Base-by-base conservation (phyloP, 1,140 invertebrate genomes). In the Eueides isabella region DNA sequence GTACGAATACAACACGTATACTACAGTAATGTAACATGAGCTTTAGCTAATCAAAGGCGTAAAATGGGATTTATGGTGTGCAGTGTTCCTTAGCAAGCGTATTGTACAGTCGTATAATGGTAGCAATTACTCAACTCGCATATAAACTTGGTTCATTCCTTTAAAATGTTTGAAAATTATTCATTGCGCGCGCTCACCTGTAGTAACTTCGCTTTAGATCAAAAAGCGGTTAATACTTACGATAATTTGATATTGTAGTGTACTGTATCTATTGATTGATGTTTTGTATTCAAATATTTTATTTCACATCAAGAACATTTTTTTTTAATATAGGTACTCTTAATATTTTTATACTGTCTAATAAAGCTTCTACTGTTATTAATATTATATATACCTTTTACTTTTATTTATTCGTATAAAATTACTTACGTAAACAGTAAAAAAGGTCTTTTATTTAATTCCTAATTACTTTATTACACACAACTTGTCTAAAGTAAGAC, bases 1-100 rank as follows among this genome's bases (percentile, higher is more conserved):
- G 82, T 86, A 86, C 85, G 83, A 84, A 84, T 80, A 84, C 78
- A 80, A 72, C 79, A 83, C 83, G 9, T 1, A 16, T 19, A 16
- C 16, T 19, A 19, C 9, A 44, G 83, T 80, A 80, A 76, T 78
- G 91, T 85, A 92, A 92, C 87, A 73, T 76, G 89, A 91, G 86
- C 79, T 75, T 67, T 71, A 78, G 84, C 87, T 90, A 91, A 92
- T 92, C 88, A 92, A 91, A 91, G 87, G 86, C 84, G 85, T 86
- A 87, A 90, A 91, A 90, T 84, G 82, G 82, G 91, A 87, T 90
- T 90, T 91, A 91, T 90, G 86, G 87, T 89, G 87, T 85, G 88
- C 82, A 87, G 76, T 90, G 86, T 89, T 83, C 82, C 88, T 82
- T 90, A 80, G 85, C 82, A 84, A 87, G 85, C 89, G 88, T 90